phyloP scores from a whole-genome alignment of 2,888 invertebrate genomes.

The Junonia oenone region DNA sequence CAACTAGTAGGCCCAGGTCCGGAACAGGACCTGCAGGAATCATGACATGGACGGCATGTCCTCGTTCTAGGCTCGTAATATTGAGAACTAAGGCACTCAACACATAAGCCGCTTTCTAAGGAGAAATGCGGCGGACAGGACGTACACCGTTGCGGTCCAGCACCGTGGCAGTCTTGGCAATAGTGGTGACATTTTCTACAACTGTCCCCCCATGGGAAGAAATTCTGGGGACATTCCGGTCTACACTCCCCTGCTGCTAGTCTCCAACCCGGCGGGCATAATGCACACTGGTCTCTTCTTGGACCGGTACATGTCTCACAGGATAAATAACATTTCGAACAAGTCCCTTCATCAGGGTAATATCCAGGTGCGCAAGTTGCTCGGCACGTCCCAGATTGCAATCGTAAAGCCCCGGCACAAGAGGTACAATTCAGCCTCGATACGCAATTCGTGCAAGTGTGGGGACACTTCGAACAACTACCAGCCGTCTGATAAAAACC shows the following conservation, averaged over 20 bases:
- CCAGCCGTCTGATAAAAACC: constrained; percentile 87
- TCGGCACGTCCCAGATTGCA: constrained; percentile 91
- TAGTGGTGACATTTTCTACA: constrained; percentile 94
- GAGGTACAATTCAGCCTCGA: constrained; percentile 89
- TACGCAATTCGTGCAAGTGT: constrained; percentile 88
- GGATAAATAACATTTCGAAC: constrained; percentile 90
- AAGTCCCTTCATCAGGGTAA: constrained; percentile 91
- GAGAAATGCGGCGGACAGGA: constrained; percentile 86
- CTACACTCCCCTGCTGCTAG: constrained; percentile 90
- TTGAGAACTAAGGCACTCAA: constrained; percentile 86
- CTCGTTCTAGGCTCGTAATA: constrained; percentile 85
- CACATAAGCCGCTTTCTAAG: constrained; percentile 84
- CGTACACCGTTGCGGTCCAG: constrained; percentile 86
- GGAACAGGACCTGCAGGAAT: constrained; percentile 84
- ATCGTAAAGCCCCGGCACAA: constrained; percentile 86
- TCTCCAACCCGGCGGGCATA: constrained; percentile 89
- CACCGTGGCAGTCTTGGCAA: constrained; percentile 92
- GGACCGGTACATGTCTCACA: constrained; percentile 92
- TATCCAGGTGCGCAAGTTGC: constrained; percentile 89
- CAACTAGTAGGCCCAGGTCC: constrained; percentile 86
- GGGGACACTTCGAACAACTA: constrained; percentile 87
- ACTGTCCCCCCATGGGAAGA: constrained; percentile 89
- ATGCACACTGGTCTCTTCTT: constrained; percentile 89
- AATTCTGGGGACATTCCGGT: constrained; percentile 90
- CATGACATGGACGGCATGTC: constrained; percentile 84